These are phyloP conservation scores for Camarhynchus parvulus DNA, from an alignment of 2,113 vertebrate species.

Conservation along the genomic window DNA sequence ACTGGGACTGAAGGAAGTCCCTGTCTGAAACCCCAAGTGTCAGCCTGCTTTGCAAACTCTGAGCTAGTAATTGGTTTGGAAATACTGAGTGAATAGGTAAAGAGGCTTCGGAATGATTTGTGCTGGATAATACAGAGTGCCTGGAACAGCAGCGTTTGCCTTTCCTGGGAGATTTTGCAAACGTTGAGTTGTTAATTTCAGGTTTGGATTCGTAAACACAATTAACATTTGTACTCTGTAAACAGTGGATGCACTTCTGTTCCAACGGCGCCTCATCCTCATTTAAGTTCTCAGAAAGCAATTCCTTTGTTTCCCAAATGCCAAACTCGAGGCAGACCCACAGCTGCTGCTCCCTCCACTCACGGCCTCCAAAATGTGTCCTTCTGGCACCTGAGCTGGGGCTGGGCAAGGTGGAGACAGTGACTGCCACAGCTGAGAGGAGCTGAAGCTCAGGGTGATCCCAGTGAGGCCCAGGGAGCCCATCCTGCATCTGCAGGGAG, in stretches of 20 bases:
- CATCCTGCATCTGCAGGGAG: neutral
- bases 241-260: neutral
- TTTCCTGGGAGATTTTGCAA: neutral
- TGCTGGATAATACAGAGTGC: neutral
- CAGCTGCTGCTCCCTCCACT: rapidly evolving
- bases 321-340: neutral
- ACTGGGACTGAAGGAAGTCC: constrained; percentile 65
- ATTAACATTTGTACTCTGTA: constrained; percentile 19
- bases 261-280: neutral
- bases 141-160: neutral
- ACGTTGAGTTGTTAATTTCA: neutral
- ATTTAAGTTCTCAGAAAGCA: neutral
- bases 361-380: neutral
- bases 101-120: constrained; percentile 55
- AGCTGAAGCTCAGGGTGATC: neutral
- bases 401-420: neutral
- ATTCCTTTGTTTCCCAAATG: constrained; percentile 22
- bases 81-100: constrained; percentile 66
- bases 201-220: neutral
- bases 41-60: constrained; percentile 65
- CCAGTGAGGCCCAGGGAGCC: neutral
- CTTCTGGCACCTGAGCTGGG: neutral
- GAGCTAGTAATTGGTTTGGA: constrained; percentile 75
- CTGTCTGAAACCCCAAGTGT: constrained; percentile 61
- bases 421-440: neutral